Base-by-base conservation (phyloP, 2,113 vertebrate genomes). In the Ophiodon elongatus region DNA sequence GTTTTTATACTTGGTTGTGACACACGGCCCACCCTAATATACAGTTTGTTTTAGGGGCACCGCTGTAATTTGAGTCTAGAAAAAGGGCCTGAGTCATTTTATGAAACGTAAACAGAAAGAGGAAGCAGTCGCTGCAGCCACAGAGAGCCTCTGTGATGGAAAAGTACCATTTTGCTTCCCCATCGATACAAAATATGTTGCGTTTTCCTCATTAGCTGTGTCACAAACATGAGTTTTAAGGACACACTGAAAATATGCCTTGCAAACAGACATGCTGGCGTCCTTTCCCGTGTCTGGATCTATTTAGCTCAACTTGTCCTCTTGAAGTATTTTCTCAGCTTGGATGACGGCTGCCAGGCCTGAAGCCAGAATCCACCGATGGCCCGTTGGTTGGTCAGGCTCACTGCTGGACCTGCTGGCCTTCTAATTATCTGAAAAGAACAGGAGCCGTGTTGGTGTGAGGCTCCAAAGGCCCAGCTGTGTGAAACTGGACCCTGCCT, bases 361-460 rank as follows among this genome's bases (percentile, higher is more conserved):
- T 35, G 45, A 31, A 73, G 73, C 69, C 74, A 79, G 72, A 62
- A 37, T 79, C 76, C 74, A 19, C 77, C 79, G 74, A 76, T 52
- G 79, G 84, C 80, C 80, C 57, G 65, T 80, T 9, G 67, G 79
- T 79, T 70, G 80, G 83, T 80, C 43, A 29, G 76, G 45, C 81
- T 78, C 43, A 6, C 57, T 80, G 64, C 71, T 39, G 7, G 37
- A 83, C 71, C 54, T 37, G 10, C 77, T 35, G 3, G 74, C 70
- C 79, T 73, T 91, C 56, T 91, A 88, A 91, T 90, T 88, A 85
- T 88, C 84, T 71, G 60, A 17, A 72, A 79, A 73, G 57, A n/a
- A 63, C 75, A 76, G 31, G 66, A 70, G 64, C 35, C 31, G 0
- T 43, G 79, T 27, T 63, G 72, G 79, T 76, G 54, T 41, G 23